Evolutionary conservation across 2,113 vertebrate genomes (phyloP), one percentile per base, ranked within the genome.

Genomic region (Hyperopisus bebe): DNA sequence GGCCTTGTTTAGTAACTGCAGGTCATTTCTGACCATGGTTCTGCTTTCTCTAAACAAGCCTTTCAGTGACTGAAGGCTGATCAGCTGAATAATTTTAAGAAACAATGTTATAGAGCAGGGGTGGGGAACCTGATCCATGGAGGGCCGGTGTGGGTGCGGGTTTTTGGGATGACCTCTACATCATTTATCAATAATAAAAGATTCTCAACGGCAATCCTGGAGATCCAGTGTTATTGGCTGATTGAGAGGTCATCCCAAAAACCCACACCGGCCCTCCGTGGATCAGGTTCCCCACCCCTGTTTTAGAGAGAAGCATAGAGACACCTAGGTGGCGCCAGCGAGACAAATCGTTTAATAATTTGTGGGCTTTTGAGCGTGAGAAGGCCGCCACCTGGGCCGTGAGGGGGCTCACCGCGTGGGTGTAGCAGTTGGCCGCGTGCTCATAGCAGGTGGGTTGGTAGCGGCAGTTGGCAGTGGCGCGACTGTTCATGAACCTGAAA

Each of bases 371-470:
- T 31, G 27, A 51, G 85, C 3, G 13, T 1, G 50, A 51, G 9
- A 3, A 50, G 24, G 8, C 83, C 8, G 10, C n/a, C n/a, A 0
- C n/a, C 1, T 5, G n/a, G 46, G 44, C 3, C 0, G 1, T 9
- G 7, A 35, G 31, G 3, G 0, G 0, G 94, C 97, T 97, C 92
- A 99, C 98, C 90, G 98, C 98, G 24, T 99, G 98, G 88, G 98
- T 99, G 95, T 99, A 99, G 94, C 97, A 99, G 96, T 99, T 99
- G 88, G 98, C 98, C 91, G 98, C 98, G 89, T 99, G 98, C 89
- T 99, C 98, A 0, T 99, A 99, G 94, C 97, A 96, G 44, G 98
- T 99, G 88, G 98, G 98, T 90, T 98, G 98, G 94, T 99, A 99
- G 93, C 98, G 98, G 94, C 97, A 97, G 95, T 99, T 99, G 50